These are phyloP conservation scores for Colletes collaris DNA, from an alignment of 2,888 invertebrate genomes.

Conservation along the genomic window DNA sequence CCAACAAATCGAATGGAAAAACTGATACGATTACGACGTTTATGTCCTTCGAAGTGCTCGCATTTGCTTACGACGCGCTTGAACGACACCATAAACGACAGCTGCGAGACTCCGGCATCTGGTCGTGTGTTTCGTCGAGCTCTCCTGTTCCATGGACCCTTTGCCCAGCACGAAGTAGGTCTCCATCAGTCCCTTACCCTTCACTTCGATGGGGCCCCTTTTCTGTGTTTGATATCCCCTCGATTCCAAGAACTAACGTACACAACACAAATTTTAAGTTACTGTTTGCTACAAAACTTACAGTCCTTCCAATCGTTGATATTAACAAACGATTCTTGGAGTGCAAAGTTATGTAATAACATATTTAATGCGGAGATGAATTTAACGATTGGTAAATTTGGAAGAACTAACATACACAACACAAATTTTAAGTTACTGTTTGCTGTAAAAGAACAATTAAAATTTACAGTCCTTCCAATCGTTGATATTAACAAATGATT, in stretches of 20 bases:
- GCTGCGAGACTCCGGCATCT: slow-evolving; percentile 92
- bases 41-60: slow-evolving; percentile 73
- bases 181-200: slow-evolving; percentile 98
- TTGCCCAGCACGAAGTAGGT: slow-evolving; percentile 94
- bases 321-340: too few relatives aligned
- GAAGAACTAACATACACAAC: slow-evolving; percentile 85
- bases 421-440: not conserved
- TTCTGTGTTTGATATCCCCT: slow-evolving; percentile 89
- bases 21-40: slow-evolving; percentile 17
- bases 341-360: too few relatives aligned
- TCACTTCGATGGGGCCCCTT: slow-evolving; percentile 95
- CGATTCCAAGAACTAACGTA: slow-evolving; percentile 88
- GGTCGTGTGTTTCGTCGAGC: slow-evolving; percentile 87
- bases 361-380: too few relatives aligned
- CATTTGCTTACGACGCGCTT: slow-evolving; percentile 90
- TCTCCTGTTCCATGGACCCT: slow-evolving; percentile 85
- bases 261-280: not conserved
- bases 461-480: too few relatives aligned
- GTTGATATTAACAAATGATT: too few relatives aligned
- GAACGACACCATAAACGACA: slow-evolving; percentile 94
- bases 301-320: too few relatives aligned
- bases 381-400: too few relatives aligned
- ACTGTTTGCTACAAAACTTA: too few relatives aligned
- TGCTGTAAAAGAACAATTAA: too few relatives aligned
- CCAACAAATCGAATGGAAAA: slow-evolving; percentile 24